A percentile compares a stretch with the other conserved stretches of the same genome.
phyloP scores from a whole-genome alignment of 2,888 invertebrate genomes.

The Caenorhabditis sulstoni region DNA sequence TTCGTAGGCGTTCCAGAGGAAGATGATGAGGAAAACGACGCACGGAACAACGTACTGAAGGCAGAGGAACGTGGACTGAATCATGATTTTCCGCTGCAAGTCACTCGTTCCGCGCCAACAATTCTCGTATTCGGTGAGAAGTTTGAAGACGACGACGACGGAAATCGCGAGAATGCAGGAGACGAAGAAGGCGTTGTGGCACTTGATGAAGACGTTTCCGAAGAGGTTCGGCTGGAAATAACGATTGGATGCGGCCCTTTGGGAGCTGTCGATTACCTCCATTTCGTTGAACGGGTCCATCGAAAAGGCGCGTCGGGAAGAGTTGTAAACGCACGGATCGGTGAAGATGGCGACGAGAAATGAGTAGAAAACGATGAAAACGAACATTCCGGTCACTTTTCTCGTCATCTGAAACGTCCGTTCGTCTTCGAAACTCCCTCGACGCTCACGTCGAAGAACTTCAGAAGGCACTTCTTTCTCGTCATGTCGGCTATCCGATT shows the following conservation, averaged over 20 bases:
- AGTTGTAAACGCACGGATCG: constrained; percentile 37
- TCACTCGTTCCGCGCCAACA: constrained; percentile 28
- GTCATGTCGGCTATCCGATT: constrained; percentile 38
- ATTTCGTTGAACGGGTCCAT: constrained; percentile 21
- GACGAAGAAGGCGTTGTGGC: constrained; percentile 13
- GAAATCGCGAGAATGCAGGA: background rate
- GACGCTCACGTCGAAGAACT: constrained; percentile 26
- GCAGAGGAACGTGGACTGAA: constrained; percentile 10
- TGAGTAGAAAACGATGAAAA: constrained; percentile 11
- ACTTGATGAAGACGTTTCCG: constrained; percentile 3
- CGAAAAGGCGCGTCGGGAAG: constrained; percentile 11
- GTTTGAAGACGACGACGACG: constrained; percentile 4
- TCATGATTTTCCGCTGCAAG: constrained; percentile 24
- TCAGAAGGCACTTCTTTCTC: constrained; percentile 14
- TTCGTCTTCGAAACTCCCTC: background rate
- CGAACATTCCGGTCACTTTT: background rate
- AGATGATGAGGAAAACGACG: constrained; percentile 1
- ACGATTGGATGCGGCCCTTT: too few species aligned
- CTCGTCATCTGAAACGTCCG: constrained; percentile 1
- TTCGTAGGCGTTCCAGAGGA: constrained; percentile 17
- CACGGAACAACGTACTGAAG: constrained; percentile 27
- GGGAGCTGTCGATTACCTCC: constrained; percentile 15
- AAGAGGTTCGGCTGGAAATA: constrained; percentile 12
- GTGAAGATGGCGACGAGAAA: constrained; percentile 1
- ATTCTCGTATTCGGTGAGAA: constrained; percentile 19